Conservation (phyloP, 2,797 vertebrate genomes). For the Crenichthys baileyi region DNA sequence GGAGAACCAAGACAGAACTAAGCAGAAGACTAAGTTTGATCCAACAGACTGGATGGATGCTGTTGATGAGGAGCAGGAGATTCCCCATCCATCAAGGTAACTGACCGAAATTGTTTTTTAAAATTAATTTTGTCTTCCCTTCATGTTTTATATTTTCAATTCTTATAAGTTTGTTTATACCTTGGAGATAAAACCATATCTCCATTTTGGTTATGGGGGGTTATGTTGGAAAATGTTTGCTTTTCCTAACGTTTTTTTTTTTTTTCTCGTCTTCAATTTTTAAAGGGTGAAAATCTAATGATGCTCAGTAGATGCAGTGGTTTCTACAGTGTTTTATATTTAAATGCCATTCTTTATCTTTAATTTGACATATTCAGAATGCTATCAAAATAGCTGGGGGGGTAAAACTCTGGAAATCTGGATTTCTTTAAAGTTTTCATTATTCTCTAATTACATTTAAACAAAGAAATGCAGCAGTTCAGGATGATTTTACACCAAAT, state of each 20-base stretch:
- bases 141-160: not conserved
- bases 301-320: too few species aligned
- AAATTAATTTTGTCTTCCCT: not conserved
- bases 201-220: not conserved
- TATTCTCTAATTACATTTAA: not conserved
- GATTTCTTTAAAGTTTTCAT: not conserved
- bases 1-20: not conserved
- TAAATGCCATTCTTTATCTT: not conserved
- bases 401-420: not conserved
- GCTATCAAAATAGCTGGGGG: not conserved
- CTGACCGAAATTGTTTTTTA: not conserved
- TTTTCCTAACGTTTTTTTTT: too few species aligned
- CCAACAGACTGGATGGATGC: conserved; percentile 61
- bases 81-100: conserved; percentile 42
- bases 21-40: conserved; percentile 52
- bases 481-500: not conserved
- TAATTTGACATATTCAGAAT: not conserved
- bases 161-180: not conserved
- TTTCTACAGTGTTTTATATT: not conserved
- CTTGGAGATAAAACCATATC: not conserved
- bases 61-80: conserved; percentile 21
- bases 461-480: not conserved
- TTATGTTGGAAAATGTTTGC: too few species aligned
- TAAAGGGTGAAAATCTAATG: not conserved
- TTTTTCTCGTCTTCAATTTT: not conserved